Percentiles rank a stretch among this genome's conserved stretches.
Conservation (phyloP, 2,797 vertebrate genomes). For the Sebastes steindachneri region DNA sequence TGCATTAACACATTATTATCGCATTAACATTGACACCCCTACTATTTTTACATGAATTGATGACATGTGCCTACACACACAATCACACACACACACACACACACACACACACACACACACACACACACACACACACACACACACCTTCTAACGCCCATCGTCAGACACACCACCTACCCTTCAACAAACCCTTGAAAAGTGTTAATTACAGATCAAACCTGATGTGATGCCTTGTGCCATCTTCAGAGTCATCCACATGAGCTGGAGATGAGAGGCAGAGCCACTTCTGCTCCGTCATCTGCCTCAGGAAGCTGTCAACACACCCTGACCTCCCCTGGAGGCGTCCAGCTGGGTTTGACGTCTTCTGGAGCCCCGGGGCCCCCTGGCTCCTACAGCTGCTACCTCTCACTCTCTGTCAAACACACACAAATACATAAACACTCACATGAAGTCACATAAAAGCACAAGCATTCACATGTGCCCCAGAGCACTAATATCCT, state of each 20-base stretch:
- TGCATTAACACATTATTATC: too few relatives aligned
- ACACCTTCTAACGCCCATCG: background rate
- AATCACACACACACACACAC: too few relatives aligned
- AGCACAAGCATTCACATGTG: constrained; percentile 19
- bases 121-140: background rate
- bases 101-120: background rate
- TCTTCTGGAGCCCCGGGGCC: constrained; percentile 48
- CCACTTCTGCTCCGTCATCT: constrained; percentile 53
- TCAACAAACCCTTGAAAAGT: constrained; percentile 56
- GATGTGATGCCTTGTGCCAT: constrained; percentile 50
- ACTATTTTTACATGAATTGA: background rate
- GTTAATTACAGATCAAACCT: constrained; percentile 62
- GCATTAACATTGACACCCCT: too few relatives aligned
- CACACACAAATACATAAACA: constrained; percentile 39
- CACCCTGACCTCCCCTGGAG: constrained; percentile 70
- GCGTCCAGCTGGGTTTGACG: constrained; percentile 73
- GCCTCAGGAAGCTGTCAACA: constrained; percentile 67
- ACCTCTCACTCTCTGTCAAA: constrained; percentile 41
- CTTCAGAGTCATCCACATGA: constrained; percentile 46
- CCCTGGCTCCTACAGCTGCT: constrained; percentile 62
- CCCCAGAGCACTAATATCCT: constrained; percentile 9
- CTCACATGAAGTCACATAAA: constrained; percentile 16
- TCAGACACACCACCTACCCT: constrained; percentile 34
- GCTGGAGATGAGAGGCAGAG: constrained; percentile 43
- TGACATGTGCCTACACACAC: background rate